A percentile compares a stretch with the other conserved stretches of the same genome.
Conservation (phyloP, 2,888 invertebrate genomes). For the Salticus scenicus region DNA sequence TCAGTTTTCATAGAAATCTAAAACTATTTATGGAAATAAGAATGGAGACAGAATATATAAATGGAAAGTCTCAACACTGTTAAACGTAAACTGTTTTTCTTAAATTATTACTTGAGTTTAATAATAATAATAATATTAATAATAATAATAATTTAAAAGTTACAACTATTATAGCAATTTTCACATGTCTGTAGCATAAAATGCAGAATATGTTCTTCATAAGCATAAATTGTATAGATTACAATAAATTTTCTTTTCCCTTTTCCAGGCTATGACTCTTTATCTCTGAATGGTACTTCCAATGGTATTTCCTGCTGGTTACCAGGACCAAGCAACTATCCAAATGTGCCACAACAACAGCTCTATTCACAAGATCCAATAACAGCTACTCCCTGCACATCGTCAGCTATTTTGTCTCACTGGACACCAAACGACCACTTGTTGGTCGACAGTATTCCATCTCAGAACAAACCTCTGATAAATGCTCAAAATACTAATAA, state of each 20-base stretch:
- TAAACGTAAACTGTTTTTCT: no score
- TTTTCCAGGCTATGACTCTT: slow-evolving; percentile 38
- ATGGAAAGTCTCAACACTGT: no score
- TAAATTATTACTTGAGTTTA: no score
- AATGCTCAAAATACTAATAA: slow-evolving; percentile 14
- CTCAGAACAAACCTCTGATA: background rate
- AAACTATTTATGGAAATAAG: no score
- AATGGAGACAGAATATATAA: no score
- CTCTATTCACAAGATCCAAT: slow-evolving; percentile 35
- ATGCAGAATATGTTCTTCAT: no score
- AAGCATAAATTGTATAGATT: no score
- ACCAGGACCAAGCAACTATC: slow-evolving; percentile 19
- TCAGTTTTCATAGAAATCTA: no score
- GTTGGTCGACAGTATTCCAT: slow-evolving; percentile 4
- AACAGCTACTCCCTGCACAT: slow-evolving; percentile 10
- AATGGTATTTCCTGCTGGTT: slow-evolving; percentile 48
- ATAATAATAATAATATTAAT: no score
- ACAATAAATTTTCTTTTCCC: background rate
- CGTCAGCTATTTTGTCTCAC: slow-evolving; percentile 9
- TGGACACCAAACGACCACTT: slow-evolving; percentile 35
- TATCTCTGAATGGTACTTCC: slow-evolving; percentile 23
- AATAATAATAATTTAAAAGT: no score
- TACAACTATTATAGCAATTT: no score
- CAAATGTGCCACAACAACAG: slow-evolving; percentile 31
- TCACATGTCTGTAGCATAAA: no score